Evolutionary conservation across 2,797 vertebrate genomes (phyloP), one percentile per base, ranked within the genome.

Genomic region (Hydrophis major): DNA sequence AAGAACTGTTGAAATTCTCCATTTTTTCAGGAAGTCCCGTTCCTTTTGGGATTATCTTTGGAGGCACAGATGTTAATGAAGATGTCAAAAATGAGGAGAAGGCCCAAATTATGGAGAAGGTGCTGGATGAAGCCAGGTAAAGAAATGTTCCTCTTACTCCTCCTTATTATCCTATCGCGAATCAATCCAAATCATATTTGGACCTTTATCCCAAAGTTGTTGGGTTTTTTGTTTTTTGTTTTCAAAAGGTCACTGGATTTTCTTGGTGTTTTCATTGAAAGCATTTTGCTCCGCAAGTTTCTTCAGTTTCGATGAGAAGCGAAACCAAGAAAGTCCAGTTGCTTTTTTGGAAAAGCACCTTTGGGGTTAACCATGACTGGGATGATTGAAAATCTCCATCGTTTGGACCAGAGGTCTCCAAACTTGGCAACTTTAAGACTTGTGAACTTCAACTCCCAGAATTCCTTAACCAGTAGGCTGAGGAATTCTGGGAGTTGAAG

Each of bases 61-160:
- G 99, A 6, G 99, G 99, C 95, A 99, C 99, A 0, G 99, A 99
- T 94, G 95, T 99, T 93, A 99, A 99, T 94, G 99, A 99, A 98
- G 99, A 99, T n/a, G 94, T 98, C 89, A 98, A 98, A 95, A 98
- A 98, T 90, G 96, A 97, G 89, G 98, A 98, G 94, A 99, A 99
- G 94, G 96, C 66, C 89, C 95, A 89, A 60, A 97, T 98, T 87
- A 99, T 99, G 99, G 97, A 98, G 91, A 97, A 97, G 94, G 98
- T 99, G 95, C 97, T 99, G 1, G 96, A 94, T 88, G 98, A 98
- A 97, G 98, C 99, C 97, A 99, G 99, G 99, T 99, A 93, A 18
- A 42, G n/a, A n/a, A 42, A 8, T 27, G 5, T 8, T 47, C 37
- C 56, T 42, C 50, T 5, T 6, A 25, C 1, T 27, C 59, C 12